Conservation (phyloP, 1,140 invertebrate genomes). For the Teleopsis dalmanni region DNA sequence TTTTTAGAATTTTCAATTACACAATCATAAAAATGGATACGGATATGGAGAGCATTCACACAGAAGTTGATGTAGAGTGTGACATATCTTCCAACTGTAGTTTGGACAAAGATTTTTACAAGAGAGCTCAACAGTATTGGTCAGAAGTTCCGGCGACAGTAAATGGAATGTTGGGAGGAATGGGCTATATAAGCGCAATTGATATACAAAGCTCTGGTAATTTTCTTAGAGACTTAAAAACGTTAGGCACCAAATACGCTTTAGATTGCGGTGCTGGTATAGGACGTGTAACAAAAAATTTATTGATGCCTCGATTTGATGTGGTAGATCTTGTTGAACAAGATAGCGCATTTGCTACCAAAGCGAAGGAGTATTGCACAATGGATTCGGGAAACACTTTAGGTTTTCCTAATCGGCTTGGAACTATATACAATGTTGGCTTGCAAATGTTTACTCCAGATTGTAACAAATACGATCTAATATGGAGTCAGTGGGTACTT, state of each 20-base stretch:
- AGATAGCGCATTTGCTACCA: slow-evolving; percentile 76
- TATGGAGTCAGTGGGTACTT: slow-evolving; percentile 98
- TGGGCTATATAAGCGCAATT: slow-evolving; percentile 71
- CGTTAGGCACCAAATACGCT: slow-evolving; percentile 57
- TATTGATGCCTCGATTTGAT: slow-evolving; percentile 77
- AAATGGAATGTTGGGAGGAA: slow-evolving; percentile 94
- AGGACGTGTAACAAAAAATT: slow-evolving; percentile 84
- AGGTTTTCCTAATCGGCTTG: too few relatives aligned
- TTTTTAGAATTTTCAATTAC: too few relatives aligned
- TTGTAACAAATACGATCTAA: slow-evolving; percentile 76
- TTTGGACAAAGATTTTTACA: slow-evolving; percentile 56
- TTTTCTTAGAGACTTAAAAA: slow-evolving; percentile 66
- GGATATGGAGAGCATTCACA: too few relatives aligned
- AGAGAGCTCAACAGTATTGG: slow-evolving; percentile 75
- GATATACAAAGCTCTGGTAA: slow-evolving; percentile 81
- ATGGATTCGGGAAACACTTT: slow-evolving; percentile 42
- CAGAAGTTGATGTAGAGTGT: too few relatives aligned
- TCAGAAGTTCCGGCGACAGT: slow-evolving; percentile 74
- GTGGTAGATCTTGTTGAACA: slow-evolving; percentile 93
- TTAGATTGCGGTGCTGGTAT: slow-evolving; percentile 97
- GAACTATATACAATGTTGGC: slow-evolving; percentile 62
- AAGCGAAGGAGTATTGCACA: slow-evolving; percentile 53
- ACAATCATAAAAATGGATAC: too few relatives aligned
- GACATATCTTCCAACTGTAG: too few relatives aligned
- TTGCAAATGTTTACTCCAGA: slow-evolving; percentile 82